Evolutionary conservation across 2,797 vertebrate species (phyloP).

Genomic region (Sphenopsis melanotis): DNA sequence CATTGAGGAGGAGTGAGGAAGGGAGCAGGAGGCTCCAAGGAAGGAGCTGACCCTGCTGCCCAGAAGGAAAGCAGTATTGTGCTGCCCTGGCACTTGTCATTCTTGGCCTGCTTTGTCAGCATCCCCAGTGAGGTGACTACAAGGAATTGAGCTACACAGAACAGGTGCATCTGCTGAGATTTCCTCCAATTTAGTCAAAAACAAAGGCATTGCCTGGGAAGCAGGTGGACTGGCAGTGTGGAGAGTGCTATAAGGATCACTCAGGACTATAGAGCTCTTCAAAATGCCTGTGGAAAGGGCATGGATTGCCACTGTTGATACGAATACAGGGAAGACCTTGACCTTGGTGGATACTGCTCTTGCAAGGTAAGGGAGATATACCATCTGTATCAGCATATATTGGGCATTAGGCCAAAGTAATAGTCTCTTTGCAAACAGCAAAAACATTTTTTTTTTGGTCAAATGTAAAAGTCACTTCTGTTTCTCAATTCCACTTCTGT

Average conservation of each 20-base stretch:
- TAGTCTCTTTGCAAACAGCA: neutral
- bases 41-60: neutral
- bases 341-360: neutral
- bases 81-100: neutral
- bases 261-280: neutral
- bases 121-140: neutral
- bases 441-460: neutral
- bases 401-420: neutral
- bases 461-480: neutral
- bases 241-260: neutral
- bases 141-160: neutral
- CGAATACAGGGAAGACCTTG: neutral
- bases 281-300: neutral
- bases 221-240: neutral
- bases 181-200: neutral
- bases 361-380: conserved; percentile 28
- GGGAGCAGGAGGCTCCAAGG: neutral
- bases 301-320: neutral
- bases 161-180: neutral
- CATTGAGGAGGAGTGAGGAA: neutral
- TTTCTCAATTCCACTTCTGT: neutral
- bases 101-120: neutral
- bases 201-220: neutral
- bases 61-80: neutral
- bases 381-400: conserved; percentile 11